phyloP scores from a whole-genome alignment of 2,888 invertebrate species.

The Pyrrhosoma nymphula region DNA sequence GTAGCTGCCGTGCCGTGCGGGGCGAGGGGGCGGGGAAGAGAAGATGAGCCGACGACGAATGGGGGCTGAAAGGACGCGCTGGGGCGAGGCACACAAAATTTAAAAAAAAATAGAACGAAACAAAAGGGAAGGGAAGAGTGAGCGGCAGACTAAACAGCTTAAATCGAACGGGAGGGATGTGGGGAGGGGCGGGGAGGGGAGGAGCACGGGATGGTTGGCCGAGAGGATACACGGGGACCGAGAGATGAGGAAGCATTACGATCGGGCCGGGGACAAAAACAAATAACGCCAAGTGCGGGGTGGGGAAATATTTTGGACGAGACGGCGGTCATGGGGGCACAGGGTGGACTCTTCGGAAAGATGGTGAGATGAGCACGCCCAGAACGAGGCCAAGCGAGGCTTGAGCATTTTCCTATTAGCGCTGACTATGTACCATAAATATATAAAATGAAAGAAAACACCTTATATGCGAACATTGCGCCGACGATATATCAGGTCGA shows the following conservation, averaged over 20 bases:
- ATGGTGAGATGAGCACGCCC: no score
- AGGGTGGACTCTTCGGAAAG: no score
- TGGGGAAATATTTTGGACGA: slow-evolving; percentile 1
- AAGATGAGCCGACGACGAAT: not conserved
- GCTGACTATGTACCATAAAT: no score
- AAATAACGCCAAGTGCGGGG: slow-evolving; percentile 19
- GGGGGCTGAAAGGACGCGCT: not conserved
- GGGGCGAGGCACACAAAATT: not conserved
- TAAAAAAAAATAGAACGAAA: no score
- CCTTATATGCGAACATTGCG: no score
- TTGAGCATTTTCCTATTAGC: no score
- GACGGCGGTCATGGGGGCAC: not conserved
- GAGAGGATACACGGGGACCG: not conserved
- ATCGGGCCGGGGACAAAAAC: not conserved
- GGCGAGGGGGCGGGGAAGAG: not conserved
- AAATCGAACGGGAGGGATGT: not conserved
- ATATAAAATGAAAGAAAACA: no score
- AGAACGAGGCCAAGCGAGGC: no score
- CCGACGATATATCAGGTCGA: no score
- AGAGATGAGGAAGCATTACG: slow-evolving; percentile 7
- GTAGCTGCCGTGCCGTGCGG: not conserved
- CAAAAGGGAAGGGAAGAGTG: not conserved
- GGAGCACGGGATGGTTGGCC: not conserved
- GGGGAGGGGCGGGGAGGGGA: no score
- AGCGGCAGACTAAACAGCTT: slow-evolving; percentile 45